Percentiles rank a stretch among this genome's conserved stretches.
These are phyloP conservation scores for Micromesistius poutassou DNA, from an alignment of 2,797 vertebrate genomes.

Conservation along the genomic window DNA sequence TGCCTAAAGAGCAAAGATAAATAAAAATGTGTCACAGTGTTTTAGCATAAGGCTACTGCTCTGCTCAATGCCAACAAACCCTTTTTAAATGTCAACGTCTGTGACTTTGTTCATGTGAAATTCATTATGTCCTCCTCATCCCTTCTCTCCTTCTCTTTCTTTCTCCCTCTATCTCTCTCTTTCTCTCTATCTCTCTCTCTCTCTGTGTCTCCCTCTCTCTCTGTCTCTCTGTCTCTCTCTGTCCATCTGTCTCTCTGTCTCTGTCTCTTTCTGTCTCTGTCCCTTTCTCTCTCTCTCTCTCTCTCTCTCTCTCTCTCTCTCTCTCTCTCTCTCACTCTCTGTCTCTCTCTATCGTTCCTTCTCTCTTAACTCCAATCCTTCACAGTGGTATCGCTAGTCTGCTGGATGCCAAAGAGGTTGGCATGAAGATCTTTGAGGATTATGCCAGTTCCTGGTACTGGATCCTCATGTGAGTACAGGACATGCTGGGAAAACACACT, in stretches of 20 bases:
- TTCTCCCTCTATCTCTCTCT: conserved; percentile 1
- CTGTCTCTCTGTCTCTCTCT: conserved; percentile 20
- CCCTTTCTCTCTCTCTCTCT: background rate
- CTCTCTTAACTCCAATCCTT: conserved; percentile 28
- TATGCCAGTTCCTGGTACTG: conserved; percentile 92
- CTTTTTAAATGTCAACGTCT: conserved; percentile 8
- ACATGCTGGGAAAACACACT: conserved; percentile 4
- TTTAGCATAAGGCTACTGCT: conserved; percentile 17
- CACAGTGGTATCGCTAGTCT: conserved; percentile 82
- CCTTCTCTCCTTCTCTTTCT: background rate
- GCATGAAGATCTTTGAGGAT: conserved; percentile 92
- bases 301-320: background rate
- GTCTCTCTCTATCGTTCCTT: conserved; percentile 21
- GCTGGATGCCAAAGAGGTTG: conserved; percentile 84
- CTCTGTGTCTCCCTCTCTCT: conserved; percentile 14
- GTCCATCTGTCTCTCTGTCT: conserved; percentile 12
- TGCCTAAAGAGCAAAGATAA: conserved; percentile 18
- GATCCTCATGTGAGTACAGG: conserved; percentile 88
- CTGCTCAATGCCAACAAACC: background rate
- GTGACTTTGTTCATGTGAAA: background rate
- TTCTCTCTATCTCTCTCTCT: conserved; percentile 19
- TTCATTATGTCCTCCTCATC: background rate
- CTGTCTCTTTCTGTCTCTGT: too few relatives aligned
- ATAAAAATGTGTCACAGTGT: conserved; percentile 33
- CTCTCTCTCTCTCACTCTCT: background rate